Percentiles rank a stretch among this genome's conserved stretches.
These are phyloP conservation scores for Porphyrio hochstetteri DNA, from an alignment of 2,113 vertebrate species.

Conservation along the genomic window DNA sequence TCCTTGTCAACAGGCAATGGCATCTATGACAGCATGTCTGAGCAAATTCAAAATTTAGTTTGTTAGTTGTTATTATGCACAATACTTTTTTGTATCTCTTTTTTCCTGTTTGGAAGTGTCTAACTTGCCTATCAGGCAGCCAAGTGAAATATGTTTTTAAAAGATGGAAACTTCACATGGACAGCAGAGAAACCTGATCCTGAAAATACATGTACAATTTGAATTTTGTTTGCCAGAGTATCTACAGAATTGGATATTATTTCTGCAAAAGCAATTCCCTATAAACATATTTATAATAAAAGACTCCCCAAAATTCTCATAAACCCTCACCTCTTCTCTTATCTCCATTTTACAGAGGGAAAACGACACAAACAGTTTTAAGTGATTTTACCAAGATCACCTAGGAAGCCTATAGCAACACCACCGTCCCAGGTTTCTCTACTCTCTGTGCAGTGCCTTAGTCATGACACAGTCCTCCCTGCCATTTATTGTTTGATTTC, in stretches of 20 bases:
- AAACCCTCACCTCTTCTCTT: background rate
- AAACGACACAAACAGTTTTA: background rate
- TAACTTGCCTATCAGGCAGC: conserved; percentile 4
- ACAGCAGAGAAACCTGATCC: background rate
- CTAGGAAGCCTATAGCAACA: background rate
- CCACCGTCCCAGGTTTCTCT: background rate
- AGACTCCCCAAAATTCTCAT: background rate
- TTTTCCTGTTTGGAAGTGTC: background rate
- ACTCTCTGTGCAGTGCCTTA: background rate
- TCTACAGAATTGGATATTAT: background rate
- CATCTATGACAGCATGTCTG: background rate
- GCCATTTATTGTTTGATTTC: background rate
- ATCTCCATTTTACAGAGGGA: background rate
- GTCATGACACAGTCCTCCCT: background rate
- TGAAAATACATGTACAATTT: background rate
- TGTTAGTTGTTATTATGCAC: background rate
- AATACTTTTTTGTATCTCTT: background rate
- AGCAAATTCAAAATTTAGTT: conserved; percentile 6
- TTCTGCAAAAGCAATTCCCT: background rate
- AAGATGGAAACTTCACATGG: background rate
- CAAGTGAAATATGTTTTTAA: background rate
- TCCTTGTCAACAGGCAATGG: background rate
- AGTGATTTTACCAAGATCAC: background rate
- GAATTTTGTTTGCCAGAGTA: background rate
- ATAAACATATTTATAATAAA: background rate